These are phyloP conservation scores for Cryptus armator DNA, from an alignment of 2,888 invertebrate genomes.

Conservation along the genomic window DNA sequence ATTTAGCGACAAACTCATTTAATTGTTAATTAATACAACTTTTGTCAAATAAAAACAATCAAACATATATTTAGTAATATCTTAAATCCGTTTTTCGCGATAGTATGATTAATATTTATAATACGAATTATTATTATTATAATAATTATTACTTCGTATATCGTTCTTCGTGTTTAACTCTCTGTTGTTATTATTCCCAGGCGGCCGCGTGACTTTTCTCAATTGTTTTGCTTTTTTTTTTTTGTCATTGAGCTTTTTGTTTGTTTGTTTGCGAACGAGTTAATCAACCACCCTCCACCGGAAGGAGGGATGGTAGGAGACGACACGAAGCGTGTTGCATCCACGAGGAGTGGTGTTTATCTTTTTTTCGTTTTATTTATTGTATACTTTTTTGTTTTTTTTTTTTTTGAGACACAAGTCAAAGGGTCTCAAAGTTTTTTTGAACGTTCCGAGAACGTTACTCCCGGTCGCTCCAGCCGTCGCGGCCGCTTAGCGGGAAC, in stretches of 20 bases:
- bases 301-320: slow-evolving; percentile 23
- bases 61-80: too few species aligned
- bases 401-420: slow-evolving; percentile 8
- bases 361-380: neutral
- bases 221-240: neutral
- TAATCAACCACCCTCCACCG: slow-evolving; percentile 40
- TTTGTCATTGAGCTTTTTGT: neutral
- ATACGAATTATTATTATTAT: slow-evolving; percentile 1
- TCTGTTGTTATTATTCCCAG: neutral
- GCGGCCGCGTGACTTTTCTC: slow-evolving; percentile 10
- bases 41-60: neutral
- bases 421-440: neutral
- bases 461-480: slow-evolving; percentile 79
- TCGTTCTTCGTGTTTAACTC: neutral
- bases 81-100: neutral
- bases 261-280: slow-evolving; percentile 1
- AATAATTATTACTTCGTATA: slow-evolving; percentile 14
- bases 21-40: slow-evolving; percentile 1
- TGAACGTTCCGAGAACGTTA: slow-evolving; percentile 10
- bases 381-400: neutral
- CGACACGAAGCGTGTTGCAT: slow-evolving; percentile 33
- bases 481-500: slow-evolving; percentile 84
- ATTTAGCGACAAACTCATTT: neutral
- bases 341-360: neutral
- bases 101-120: neutral